Evolutionary conservation across 23 tunicate genomes (phyloP), one percentile per base, ranked within the genome.

Genomic region (Styela plicata): DNA sequence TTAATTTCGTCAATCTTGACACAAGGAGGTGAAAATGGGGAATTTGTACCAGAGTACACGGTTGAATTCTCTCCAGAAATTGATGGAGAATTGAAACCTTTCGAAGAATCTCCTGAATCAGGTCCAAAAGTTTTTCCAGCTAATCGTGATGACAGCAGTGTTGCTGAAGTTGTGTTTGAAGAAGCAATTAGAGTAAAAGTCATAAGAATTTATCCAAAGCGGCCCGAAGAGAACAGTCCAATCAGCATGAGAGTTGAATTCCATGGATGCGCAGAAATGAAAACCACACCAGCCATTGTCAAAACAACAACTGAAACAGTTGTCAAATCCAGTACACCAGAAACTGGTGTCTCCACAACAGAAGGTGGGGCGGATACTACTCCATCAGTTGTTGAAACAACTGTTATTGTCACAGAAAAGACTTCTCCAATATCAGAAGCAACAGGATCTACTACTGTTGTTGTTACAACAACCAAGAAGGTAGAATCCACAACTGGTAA

Each of bases 261-360:
- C 66, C 75, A 70, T 63, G 90, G 85, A 24, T 86, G 90, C 61
- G 33, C 36, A 26, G 74, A 80, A 80, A 32, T 66, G 44, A 78
- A 83, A 1, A 83, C 90, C 2, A 70, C 52, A 5, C 89, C 94
- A 1, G 89, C 73, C 1, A 31, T 86, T 31, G 76, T 83, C 24
- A 86, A 86, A 82, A 91, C 90, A 18, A 86, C 90, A 33, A 86
- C 86, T 0, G 85, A 84, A 0, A 53, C 66, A n/a, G 24, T 23
- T 20, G 66, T 53, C 0, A 76, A 53, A 17, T 16, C 1, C 23
- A 1, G 26, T 16, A 44, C 81, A 36, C 81, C 64, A 20, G 2
- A 44, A 52, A 21, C 52, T 7, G 31, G 63, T 10, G 28, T 24
- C 19, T 26, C 81, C 17, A 75, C 63, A 2, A 75, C 80, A 3